Evolutionary conservation across 2,113 vertebrate genomes (phyloP), one percentile per base, ranked within the genome.

Genomic region (Crotalus helleri): DNA sequence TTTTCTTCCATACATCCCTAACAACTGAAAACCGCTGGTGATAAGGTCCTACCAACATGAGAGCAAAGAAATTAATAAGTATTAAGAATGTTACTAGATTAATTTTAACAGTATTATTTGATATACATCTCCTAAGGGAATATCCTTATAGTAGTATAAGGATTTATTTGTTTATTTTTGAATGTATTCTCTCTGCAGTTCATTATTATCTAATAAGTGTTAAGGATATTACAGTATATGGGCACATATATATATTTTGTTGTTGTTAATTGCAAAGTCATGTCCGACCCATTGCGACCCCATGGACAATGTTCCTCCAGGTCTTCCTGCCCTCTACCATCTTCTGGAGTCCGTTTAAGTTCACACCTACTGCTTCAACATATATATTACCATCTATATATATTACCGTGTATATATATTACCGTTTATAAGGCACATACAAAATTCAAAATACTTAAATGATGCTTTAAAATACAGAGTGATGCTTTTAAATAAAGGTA

Each of bases 31-130:
- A 44, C 3, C 2, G 1, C 4, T 91, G 91, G 74, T 33, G 85
- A 81, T 69, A 93, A 55, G 54, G 5, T 61, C 26, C 90, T 94
- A 90, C 44, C 29, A 54, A 58, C 64, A 33, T 61, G 91, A 93
- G 85, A 93, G 54, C 64, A 53, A 88, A 69, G 19, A 49, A 58
- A n/a, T 64, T 12, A 64, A n/a, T n/a, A 64, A 24, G 11, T 8
- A 87, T 58, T 1, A 39, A 92, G 92, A 10, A 46, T 81, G 39
- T 19, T 26, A 29, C 54, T 86, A 86, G 88, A 10, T 54, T 87
- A 88, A 23, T 91, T 88, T 92, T 54, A 26, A n/a, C 91, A 57
- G 0, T 12, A 29, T 12, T 87, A 21, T 74, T 39, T 81, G 3
- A 10, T 88, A 58, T 59, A 39, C 90, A 5, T 58, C 7, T 58